These are phyloP conservation scores for Pseudomyrmex cubaensis DNA, from an alignment of 1,140 invertebrate genomes.

Conservation along the genomic window DNA sequence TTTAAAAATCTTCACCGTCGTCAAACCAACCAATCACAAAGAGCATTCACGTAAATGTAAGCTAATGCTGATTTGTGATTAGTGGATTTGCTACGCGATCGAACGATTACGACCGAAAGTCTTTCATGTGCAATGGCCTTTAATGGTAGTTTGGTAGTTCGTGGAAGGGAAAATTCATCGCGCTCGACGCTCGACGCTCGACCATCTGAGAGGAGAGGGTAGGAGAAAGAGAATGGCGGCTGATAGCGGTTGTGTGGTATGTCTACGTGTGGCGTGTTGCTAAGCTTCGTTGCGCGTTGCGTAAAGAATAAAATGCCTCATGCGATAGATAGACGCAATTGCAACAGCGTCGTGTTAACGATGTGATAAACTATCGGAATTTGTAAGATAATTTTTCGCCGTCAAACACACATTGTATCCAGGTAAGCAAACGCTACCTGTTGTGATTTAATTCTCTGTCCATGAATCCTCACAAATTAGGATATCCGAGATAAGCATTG, in stretches of 20 bases:
- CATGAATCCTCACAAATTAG: background rate
- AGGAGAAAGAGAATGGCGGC: background rate
- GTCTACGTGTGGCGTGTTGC: no score
- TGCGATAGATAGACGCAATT: background rate
- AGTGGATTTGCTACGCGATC: no score
- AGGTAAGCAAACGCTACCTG: background rate
- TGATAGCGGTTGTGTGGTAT: background rate
- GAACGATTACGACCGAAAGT: no score
- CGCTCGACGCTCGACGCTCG: no score
- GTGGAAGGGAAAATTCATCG: no score
- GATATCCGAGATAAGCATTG: background rate
- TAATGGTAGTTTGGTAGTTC: no score
- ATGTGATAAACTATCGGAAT: background rate
- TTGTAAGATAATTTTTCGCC: background rate
- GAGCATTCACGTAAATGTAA: no score
- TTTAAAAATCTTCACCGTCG: no score
- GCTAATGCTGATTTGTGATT: no score
- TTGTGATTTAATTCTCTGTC: background rate
- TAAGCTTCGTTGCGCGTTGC: background rate
- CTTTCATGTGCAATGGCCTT: no score
- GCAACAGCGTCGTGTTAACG: background rate
- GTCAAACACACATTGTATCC: background rate
- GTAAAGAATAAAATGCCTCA: background rate
- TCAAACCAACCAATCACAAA: no score
- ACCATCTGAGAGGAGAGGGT: background rate